A percentile compares a stretch with the other conserved stretches of the same genome.
These are phyloP conservation scores for Pseudomyrmex pallidus DNA, from an alignment of 1,140 invertebrate genomes.

Conservation along the genomic window DNA sequence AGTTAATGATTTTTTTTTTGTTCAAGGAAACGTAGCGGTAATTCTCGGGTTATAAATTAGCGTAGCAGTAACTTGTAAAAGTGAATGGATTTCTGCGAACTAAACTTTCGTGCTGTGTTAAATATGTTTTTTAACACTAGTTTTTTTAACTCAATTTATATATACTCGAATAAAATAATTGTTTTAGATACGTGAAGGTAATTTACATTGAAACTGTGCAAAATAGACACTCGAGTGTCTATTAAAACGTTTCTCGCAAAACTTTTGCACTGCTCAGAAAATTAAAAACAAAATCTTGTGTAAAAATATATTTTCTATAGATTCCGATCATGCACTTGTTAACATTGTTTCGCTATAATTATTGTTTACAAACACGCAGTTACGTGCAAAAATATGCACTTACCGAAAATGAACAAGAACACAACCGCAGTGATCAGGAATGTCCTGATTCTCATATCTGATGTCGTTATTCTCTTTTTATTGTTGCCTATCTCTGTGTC, in stretches of 20 bases:
- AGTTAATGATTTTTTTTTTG: neutral
- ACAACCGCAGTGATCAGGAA: conserved; percentile 71
- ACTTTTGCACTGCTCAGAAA: no score
- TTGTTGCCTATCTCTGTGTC: no score
- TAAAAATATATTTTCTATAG: no score
- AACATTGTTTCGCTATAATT: no score
- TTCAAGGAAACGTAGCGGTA: neutral
- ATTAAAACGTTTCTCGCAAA: no score
- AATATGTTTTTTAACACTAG: conserved; percentile 21
- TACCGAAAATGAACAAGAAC: conserved; percentile 75
- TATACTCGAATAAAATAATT: neutral
- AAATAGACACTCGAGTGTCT: no score
- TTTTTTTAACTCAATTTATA: neutral
- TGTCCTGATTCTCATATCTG: conserved; percentile 73
- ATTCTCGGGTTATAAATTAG: conserved; percentile 9
- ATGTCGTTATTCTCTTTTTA: neutral
- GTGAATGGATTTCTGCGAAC: conserved; percentile 24
- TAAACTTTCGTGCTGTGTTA: neutral
- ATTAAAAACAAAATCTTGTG: no score
- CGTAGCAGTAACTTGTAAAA: conserved; percentile 12
- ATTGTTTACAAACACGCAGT: no score
- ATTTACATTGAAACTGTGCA: no score
- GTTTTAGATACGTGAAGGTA: no score
- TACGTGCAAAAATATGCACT: conserved; percentile 34
- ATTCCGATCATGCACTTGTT: no score